Evolutionary conservation across 1,140 invertebrate genomes (phyloP).

Genomic region (Drosophila paulistorum): DNA sequence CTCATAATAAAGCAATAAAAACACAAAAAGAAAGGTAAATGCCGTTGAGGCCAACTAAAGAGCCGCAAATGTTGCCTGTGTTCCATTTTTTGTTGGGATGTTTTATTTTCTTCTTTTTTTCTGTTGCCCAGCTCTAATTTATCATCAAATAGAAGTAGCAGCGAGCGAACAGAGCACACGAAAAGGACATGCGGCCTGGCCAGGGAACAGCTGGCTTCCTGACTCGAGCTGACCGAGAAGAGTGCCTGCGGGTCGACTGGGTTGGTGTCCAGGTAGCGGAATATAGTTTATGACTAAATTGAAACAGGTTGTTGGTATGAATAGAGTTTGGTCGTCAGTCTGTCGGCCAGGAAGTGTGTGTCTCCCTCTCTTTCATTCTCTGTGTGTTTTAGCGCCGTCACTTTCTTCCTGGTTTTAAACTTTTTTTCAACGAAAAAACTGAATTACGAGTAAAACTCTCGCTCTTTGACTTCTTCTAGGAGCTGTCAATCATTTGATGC

Average conservation of each 20-base stretch:
- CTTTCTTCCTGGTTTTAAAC: slow-evolving; percentile 7
- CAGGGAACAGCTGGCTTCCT: slow-evolving; percentile 75
- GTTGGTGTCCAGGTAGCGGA: slow-evolving; percentile 25
- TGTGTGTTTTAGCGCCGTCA: not conserved
- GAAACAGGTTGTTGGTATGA: slow-evolving; percentile 64
- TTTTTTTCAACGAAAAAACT: slow-evolving; percentile 24
- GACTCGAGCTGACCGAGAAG: slow-evolving; percentile 33
- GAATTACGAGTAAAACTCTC: not conserved
- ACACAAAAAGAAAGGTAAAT: slow-evolving; percentile 56
- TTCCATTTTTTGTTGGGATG: slow-evolving; percentile 3
- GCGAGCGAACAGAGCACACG: slow-evolving; percentile 27
- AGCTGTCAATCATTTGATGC: slow-evolving; percentile 63
- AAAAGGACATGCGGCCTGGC: slow-evolving; percentile 52
- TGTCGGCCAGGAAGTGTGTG: slow-evolving; percentile 26
- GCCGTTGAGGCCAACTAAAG: slow-evolving; percentile 59
- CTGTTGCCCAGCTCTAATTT: slow-evolving; percentile 61
- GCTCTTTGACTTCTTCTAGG: slow-evolving; percentile 1
- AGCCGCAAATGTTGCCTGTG: slow-evolving; percentile 62
- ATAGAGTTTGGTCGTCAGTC: not conserved
- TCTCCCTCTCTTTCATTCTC: not conserved
- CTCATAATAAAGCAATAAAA: slow-evolving; percentile 78
- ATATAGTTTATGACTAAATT: slow-evolving; percentile 74
- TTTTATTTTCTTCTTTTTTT: slow-evolving; percentile 14
- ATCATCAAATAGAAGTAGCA: slow-evolving; percentile 69
- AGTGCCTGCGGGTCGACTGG: slow-evolving; percentile 41